Evolutionary conservation across 1,140 invertebrate genomes (phyloP).

Genomic region (Drosophila chauvacae): DNA sequence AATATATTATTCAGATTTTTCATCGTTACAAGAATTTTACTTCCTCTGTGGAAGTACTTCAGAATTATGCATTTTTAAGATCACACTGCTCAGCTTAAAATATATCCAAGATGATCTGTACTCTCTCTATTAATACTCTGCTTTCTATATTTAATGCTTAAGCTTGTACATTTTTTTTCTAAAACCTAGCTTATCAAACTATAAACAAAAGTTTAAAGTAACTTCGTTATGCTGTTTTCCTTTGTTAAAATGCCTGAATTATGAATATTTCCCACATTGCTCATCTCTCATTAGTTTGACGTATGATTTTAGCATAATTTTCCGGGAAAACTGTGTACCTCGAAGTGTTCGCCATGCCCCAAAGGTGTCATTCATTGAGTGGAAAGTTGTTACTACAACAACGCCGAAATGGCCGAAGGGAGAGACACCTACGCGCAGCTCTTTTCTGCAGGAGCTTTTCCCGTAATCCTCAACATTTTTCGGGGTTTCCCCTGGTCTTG

Average conservation of each 20-base stretch:
- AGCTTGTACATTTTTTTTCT: too few relatives aligned
- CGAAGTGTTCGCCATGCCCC: conserved; percentile 39
- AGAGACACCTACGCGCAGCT: conserved; percentile 9
- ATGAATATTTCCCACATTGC: conserved; percentile 9
- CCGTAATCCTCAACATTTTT: conserved; percentile 30
- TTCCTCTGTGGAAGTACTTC: neutral
- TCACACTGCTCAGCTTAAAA: too few relatives aligned
- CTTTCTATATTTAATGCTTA: neutral
- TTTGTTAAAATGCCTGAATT: neutral
- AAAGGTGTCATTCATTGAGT: conserved; percentile 51
- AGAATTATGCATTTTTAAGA: neutral
- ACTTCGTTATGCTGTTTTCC: neutral
- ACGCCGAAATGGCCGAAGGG: conserved; percentile 25
- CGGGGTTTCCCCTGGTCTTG: neutral
- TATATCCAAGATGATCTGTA: neutral
- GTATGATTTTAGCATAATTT: conserved; percentile 26
- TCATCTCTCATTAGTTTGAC: conserved; percentile 29
- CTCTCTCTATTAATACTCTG: neutral
- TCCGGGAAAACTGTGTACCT: conserved; percentile 18
- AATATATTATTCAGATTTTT: conserved; percentile 2
- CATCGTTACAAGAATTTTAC: neutral
- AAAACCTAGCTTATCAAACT: neutral
- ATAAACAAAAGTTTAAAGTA: neutral
- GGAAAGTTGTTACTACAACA: conserved; percentile 50
- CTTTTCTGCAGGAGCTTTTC: conserved; percentile 13